These are phyloP conservation scores for Dipus sagitta DNA, from an alignment of 2,797 vertebrate species.

Conservation along the genomic window DNA sequence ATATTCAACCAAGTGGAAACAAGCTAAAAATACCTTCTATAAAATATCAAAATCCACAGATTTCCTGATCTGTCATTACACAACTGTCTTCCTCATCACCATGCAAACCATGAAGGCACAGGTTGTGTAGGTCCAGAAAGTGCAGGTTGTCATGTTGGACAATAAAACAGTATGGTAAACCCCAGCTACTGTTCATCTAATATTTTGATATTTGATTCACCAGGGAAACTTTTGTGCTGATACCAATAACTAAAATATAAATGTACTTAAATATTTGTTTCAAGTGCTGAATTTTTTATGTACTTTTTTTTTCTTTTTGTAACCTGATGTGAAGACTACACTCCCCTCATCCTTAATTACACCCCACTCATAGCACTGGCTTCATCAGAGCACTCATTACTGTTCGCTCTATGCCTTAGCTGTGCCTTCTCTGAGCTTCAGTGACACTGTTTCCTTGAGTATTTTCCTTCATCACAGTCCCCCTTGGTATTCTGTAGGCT, in stretches of 20 bases:
- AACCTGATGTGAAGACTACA: too few species aligned
- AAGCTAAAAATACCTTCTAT: not conserved
- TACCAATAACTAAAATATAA: not conserved
- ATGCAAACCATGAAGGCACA: not conserved
- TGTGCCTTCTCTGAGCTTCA: not conserved
- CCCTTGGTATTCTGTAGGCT: not conserved
- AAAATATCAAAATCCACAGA: not conserved
- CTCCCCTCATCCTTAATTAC: not conserved
- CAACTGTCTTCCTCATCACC: not conserved
- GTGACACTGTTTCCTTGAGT: not conserved
- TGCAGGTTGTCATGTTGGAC: not conserved
- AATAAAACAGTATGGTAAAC: not conserved
- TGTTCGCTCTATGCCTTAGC: not conserved
- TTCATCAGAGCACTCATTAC: not conserved
- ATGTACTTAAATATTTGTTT: not conserved
- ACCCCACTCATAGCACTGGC: not conserved
- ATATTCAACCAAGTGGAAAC: slow-evolving; percentile 3
- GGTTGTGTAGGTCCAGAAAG: not conserved
- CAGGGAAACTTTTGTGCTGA: not conserved
- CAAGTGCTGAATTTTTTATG: not conserved
- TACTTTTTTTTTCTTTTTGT: not conserved
- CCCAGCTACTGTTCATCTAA: accelerated
- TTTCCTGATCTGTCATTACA: not conserved
- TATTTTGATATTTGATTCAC: not conserved
- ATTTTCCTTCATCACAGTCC: not conserved